These are phyloP conservation scores for Melikaiella ostensackeni DNA, from an alignment of 2,888 invertebrate species.

Conservation along the genomic window DNA sequence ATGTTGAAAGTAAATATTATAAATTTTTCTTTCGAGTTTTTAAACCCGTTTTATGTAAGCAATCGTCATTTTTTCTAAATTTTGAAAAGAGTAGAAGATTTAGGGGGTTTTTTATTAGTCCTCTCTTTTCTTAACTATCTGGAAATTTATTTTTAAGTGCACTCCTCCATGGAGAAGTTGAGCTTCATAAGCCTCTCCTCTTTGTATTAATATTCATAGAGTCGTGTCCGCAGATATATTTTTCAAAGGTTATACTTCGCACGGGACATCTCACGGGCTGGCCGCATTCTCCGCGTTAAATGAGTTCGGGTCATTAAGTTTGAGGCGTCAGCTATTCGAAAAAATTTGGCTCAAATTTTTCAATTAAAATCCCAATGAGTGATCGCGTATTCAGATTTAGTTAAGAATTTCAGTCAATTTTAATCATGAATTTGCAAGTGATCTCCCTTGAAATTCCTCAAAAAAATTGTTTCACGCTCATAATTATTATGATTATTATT, in stretches of 20 bases:
- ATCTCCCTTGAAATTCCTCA: too few species aligned
- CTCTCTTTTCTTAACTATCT: neutral
- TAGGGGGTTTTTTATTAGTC: neutral
- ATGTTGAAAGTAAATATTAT: too few species aligned
- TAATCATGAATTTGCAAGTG: too few species aligned
- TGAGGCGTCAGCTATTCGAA: neutral
- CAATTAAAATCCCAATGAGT: neutral
- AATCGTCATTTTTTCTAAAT: neutral
- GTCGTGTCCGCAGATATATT: conserved; percentile 6
- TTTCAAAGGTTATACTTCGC: conserved; percentile 11
- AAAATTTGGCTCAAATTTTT: neutral
- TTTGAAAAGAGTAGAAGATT: neutral
- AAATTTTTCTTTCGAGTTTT: neutral
- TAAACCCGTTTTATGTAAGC: neutral
- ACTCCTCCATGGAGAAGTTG: neutral
- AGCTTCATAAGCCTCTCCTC: neutral
- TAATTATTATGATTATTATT: too few species aligned
- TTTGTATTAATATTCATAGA: conserved; percentile 16
- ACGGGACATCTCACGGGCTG: neutral
- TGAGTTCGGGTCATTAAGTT: conserved; percentile 2
- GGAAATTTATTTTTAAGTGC: neutral
- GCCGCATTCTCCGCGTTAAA: conserved; percentile 6
- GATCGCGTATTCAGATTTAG: neutral
- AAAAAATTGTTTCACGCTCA: too few species aligned
- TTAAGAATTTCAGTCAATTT: too few species aligned